phyloP scores from a whole-genome alignment of 2,888 invertebrate genomes.

The Stenotaenia linearis region DNA sequence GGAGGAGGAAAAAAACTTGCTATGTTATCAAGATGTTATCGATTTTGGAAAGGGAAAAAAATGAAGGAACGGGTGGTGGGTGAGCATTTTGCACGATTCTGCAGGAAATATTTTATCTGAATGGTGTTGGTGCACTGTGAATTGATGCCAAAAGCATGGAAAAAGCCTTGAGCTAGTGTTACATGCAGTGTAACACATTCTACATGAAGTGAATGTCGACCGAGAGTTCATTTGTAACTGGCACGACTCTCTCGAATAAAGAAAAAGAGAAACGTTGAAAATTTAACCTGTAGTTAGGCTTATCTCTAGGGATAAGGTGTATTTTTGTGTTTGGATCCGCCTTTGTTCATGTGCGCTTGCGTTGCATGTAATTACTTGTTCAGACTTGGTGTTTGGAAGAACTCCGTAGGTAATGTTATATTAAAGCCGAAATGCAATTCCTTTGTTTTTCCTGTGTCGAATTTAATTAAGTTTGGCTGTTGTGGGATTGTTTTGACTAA shows the following conservation, averaged over 20 bases:
- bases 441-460: too few species aligned
- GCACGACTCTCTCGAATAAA: background rate
- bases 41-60: background rate
- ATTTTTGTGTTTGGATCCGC: too few species aligned
- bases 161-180: background rate
- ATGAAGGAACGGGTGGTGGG: background rate
- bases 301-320: background rate
- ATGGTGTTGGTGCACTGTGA: background rate
- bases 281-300: background rate
- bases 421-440: too few species aligned
- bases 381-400: too few species aligned
- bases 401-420: too few species aligned
- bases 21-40: background rate
- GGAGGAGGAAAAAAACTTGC: background rate
- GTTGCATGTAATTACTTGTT: too few species aligned
- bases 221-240: background rate
- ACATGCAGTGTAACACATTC: background rate
- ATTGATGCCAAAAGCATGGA: background rate
- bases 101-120: background rate
- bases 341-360: too few species aligned
- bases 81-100: background rate
- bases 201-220: background rate
- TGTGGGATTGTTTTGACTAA: too few species aligned
- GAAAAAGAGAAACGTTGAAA: background rate
- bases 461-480: too few species aligned